These are phyloP conservation scores for Monopis laevigella DNA, from an alignment of 2,888 invertebrate genomes.

Conservation along the genomic window DNA sequence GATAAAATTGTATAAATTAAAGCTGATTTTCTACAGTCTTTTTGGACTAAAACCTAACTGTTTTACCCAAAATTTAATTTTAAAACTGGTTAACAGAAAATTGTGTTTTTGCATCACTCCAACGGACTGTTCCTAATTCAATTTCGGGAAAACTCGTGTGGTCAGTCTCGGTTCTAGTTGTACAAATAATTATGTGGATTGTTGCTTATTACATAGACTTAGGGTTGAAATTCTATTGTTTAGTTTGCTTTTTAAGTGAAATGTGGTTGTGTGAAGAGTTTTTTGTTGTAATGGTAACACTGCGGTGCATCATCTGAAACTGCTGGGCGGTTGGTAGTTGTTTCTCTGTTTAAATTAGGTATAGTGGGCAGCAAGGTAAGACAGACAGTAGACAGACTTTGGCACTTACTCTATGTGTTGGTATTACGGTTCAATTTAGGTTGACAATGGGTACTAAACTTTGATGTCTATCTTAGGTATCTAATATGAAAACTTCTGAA, in stretches of 20 bases:
- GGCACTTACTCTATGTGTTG: too few species aligned
- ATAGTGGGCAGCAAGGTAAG: too few species aligned
- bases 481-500: too few species aligned
- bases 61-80: slow-evolving; percentile 34
- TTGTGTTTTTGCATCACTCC: slow-evolving; percentile 30
- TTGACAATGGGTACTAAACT: too few species aligned
- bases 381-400: too few species aligned
- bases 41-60: slow-evolving; percentile 5
- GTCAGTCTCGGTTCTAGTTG: background rate
- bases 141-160: slow-evolving; percentile 30
- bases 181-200: background rate
- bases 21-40: too few species aligned
- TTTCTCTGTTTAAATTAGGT: too few species aligned
- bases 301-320: slow-evolving; percentile 41
- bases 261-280: slow-evolving; percentile 18
- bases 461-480: too few species aligned
- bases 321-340: background rate
- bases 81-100: slow-evolving; percentile 39
- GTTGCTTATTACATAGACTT: background rate
- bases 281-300: slow-evolving; percentile 46
- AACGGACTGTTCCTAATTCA: slow-evolving; percentile 41
- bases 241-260: background rate
- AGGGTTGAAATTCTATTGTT: background rate
- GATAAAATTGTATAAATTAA: too few species aligned
- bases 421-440: too few species aligned